Evolutionary conservation across 2,888 invertebrate species (phyloP).

Genomic region (Xestia sexstrigata): DNA sequence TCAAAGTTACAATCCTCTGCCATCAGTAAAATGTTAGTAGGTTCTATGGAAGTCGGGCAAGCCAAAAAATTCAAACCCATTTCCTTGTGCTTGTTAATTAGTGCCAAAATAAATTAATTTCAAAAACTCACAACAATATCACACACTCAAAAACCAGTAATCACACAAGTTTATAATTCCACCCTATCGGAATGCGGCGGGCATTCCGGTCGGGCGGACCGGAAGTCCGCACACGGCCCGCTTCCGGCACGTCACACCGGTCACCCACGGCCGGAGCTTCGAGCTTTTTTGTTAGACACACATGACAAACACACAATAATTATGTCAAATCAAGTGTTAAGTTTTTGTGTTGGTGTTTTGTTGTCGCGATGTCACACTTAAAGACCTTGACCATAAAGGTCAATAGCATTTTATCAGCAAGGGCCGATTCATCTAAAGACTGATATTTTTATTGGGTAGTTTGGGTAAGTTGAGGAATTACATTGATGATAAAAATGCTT

Average conservation of each 20-base stretch:
- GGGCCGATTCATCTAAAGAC: not conserved
- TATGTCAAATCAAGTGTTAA: slow-evolving; percentile 47
- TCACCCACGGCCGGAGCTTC: slow-evolving; percentile 61
- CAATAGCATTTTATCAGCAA: not conserved
- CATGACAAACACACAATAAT: slow-evolving; percentile 50
- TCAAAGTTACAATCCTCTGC: not conserved
- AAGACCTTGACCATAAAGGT: not conserved
- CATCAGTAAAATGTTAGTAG: not conserved
- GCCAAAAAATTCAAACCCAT: not conserved
- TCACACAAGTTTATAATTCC: slow-evolving; percentile 45
- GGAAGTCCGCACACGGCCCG: slow-evolving; percentile 75
- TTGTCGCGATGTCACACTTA: not conserved
- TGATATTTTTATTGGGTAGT: not conserved
- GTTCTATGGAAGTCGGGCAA: not conserved
- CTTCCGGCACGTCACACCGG: slow-evolving; percentile 73
- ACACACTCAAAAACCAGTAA: slow-evolving; percentile 40
- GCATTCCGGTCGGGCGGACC: slow-evolving; percentile 66
- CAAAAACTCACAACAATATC: slow-evolving; percentile 30
- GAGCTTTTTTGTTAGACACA: slow-evolving; percentile 64
- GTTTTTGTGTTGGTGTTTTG: not conserved
- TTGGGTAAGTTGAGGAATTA: too few relatives aligned
- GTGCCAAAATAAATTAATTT: not conserved
- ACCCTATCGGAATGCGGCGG: slow-evolving; percentile 71
- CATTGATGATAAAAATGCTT: too few relatives aligned
- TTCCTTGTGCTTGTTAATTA: not conserved